These are phyloP conservation scores for Megalops atlanticus DNA, from an alignment of 2,113 vertebrate species.

Conservation along the genomic window DNA sequence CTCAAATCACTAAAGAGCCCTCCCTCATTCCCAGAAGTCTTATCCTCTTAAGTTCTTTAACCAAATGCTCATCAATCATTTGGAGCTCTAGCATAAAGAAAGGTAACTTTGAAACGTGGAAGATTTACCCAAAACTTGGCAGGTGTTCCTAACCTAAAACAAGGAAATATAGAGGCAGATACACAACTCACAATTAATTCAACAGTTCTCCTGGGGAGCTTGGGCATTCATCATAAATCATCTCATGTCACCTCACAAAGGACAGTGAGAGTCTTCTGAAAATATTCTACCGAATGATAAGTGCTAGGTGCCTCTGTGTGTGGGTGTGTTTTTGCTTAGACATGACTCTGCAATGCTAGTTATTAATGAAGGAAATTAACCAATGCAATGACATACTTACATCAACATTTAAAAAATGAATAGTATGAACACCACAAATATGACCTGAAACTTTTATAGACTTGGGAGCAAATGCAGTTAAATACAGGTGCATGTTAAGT, in stretches of 20 bases:
- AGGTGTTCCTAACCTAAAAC: neutral
- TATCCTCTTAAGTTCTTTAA: constrained; percentile 16
- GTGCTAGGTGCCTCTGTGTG: neutral
- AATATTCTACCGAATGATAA: neutral
- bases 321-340: neutral
- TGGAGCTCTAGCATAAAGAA: neutral
- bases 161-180: neutral
- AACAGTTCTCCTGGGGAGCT: too few relatives aligned
- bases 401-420: too few relatives aligned
- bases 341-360: neutral
- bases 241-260: neutral
- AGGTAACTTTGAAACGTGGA: neutral
- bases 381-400: neutral
- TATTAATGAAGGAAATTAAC: too few relatives aligned
- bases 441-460: too few relatives aligned
- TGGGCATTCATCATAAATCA: neutral
- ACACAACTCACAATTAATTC: neutral
- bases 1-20: neutral
- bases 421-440: too few relatives aligned
- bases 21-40: constrained; percentile 1
- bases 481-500: too few relatives aligned
- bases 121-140: neutral
- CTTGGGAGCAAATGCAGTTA: too few relatives aligned
- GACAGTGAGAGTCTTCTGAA: neutral
- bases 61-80: neutral